Evolutionary conservation across 2,113 vertebrate species (phyloP), one percentile per base, ranked within the genome.

Genomic region (Actenoides lindsayi): DNA sequence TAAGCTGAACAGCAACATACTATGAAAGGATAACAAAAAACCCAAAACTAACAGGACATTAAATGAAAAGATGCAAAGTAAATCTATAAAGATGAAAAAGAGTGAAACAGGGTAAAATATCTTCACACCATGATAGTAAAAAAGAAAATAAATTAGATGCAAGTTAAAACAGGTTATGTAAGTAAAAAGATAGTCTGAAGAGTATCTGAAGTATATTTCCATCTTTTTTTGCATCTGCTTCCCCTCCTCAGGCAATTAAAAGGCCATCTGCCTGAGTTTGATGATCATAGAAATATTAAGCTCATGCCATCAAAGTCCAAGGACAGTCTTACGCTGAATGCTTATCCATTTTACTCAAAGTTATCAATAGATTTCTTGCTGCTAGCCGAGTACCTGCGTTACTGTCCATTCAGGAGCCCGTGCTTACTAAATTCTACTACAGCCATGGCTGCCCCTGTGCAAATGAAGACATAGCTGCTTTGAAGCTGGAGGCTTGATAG

Each of bases 391-490:
- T 54, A 44, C n/a, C 67, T 54, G 65, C 41, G 42, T 68, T 63
- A 48, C 33, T 54, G 46, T 65, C 16, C 48, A 37, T 62, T 67
- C 42, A 90, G 95, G 13, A 74, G 21, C 67, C 57, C 56, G 69
- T 50, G 62, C 77, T 92, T 16, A n/a, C 19, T 57, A 44, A 33
- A 57, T 50, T 79, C 74, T 93, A 87, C 59, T 84, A 95, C 87
- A 89, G 89, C 89, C 96, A 86, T 30, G 28, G 63, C 75, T 93
- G 93, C 59, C 87, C 63, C 51, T 91, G 94, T 83, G 74, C n/a
- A 83, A 69, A 93, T 89, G 83, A 95, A 93, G 95, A 95, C 96
- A 95, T 73, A 25, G 94, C 95, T 97, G 93, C 81, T 70, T 62
- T 56, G 95, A 94, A 95, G 92, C 91, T 91, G 70, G 48, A 91